Conservation (phyloP, 2,797 vertebrate species). For the Acrossocheilus wenchowensis region DNA sequence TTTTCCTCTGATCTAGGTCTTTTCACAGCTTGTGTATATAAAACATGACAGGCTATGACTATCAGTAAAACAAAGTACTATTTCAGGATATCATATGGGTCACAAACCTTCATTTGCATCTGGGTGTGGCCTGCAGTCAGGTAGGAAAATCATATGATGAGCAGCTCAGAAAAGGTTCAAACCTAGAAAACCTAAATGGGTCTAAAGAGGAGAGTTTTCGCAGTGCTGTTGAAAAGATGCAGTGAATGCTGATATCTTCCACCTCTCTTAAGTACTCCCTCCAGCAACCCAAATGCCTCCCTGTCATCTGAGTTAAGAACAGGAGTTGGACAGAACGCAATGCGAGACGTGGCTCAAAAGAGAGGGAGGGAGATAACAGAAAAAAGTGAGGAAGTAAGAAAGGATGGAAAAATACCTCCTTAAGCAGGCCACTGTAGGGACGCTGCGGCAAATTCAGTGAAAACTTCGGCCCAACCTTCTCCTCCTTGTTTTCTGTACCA, state of each 20-base stretch:
- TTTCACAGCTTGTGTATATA: conserved; percentile 95
- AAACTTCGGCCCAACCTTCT: conserved; percentile 6
- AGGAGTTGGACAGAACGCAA: conserved; percentile 60
- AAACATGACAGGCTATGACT: not conserved
- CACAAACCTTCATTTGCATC: conserved; percentile 14
- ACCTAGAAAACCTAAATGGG: conserved; percentile 17
- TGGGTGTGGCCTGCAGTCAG: conserved; percentile 41
- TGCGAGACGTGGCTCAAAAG: conserved; percentile 34
- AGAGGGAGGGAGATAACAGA: not conserved
- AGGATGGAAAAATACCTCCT: not conserved
- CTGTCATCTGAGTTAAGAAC: conserved; percentile 53
- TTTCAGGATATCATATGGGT: conserved; percentile 47
- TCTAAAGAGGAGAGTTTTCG: not conserved
- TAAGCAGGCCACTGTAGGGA: conserved; percentile 35
- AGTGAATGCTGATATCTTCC: conserved; percentile 57
- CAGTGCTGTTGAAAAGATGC: conserved; percentile 57
- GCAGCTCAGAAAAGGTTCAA: conserved; percentile 54
- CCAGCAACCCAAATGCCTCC: conserved; percentile 50
- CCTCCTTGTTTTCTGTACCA: not conserved
- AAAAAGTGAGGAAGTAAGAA: not conserved
- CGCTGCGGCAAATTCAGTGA: conserved; percentile 41
- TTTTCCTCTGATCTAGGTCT: conserved; percentile 96
- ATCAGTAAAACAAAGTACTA: not conserved
- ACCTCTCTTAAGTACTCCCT: conserved; percentile 56
- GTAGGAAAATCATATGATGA: conserved; percentile 45